Evolutionary conservation across 1,140 invertebrate species (phyloP).

Genomic region (Bombus balteatus): DNA sequence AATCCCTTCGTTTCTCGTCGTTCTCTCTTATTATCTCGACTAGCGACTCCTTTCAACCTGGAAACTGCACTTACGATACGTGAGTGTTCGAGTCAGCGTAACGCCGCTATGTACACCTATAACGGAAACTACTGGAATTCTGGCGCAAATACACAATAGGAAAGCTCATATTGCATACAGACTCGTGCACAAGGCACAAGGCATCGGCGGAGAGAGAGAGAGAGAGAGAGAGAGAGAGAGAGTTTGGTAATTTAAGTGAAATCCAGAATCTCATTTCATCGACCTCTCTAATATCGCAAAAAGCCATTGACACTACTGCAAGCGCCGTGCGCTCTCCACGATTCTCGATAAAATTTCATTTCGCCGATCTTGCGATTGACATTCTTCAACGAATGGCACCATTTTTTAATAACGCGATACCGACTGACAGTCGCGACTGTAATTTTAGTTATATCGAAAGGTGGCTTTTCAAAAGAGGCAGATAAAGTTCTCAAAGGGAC

Average conservation of each 20-base stretch:
- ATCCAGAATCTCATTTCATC: slow-evolving; percentile 12
- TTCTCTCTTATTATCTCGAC: slow-evolving; percentile 19
- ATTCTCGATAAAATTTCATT: background rate
- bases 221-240: background rate
- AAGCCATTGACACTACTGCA: slow-evolving; percentile 14
- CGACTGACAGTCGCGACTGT: background rate
- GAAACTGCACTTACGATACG: slow-evolving; percentile 12
- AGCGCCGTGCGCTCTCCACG: background rate
- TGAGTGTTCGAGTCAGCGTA: background rate
- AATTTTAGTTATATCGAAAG: background rate
- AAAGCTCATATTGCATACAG: slow-evolving; percentile 46
- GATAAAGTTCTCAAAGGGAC: too few relatives aligned
- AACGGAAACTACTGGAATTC: slow-evolving; percentile 39
- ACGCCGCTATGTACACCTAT: slow-evolving; percentile 3
- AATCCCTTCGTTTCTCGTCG: background rate
- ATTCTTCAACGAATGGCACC: background rate
- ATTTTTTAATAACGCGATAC: background rate
- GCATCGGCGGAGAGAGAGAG: too few relatives aligned
- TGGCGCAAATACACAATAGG: slow-evolving; percentile 40
- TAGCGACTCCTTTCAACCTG: background rate
- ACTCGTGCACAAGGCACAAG: background rate
- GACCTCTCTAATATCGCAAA: slow-evolving; percentile 8
- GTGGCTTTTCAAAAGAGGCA: too few relatives aligned
- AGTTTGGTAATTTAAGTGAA: slow-evolving; percentile 45
- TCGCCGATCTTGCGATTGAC: background rate